phyloP scores from a whole-genome alignment of 2,888 invertebrate genomes.

The Tenthredo mesomela region DNA sequence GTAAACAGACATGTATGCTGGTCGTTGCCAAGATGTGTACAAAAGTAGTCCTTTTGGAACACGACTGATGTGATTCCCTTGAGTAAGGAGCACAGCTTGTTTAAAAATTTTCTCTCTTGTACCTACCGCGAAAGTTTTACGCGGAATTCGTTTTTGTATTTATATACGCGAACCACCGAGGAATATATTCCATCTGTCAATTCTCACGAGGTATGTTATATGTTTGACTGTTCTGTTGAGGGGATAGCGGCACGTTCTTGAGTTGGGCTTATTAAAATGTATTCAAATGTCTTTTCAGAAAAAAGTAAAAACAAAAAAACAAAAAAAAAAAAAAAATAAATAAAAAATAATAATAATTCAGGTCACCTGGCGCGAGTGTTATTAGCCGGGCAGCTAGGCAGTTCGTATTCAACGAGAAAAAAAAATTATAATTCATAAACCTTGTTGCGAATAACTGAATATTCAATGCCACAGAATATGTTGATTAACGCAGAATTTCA shows the following conservation, averaged over 20 bases:
- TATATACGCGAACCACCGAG: background rate
- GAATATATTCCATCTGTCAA: constrained; percentile 21
- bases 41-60: background rate
- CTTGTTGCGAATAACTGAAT: constrained; percentile 34
- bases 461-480: constrained; percentile 27
- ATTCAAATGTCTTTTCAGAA: constrained; percentile 1
- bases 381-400: constrained; percentile 12
- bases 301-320: background rate
- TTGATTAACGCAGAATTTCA: constrained; percentile 39
- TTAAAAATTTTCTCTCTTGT: background rate
- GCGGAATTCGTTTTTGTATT: background rate
- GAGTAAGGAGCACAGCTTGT: background rate
- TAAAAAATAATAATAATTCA: background rate
- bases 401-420: constrained; percentile 6
- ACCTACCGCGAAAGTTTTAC: background rate
- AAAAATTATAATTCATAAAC: constrained; percentile 24
- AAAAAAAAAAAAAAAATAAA: background rate
- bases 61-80: background rate
- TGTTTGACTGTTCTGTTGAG: constrained; percentile 19
- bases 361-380: constrained; percentile 7
- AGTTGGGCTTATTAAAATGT: constrained; percentile 23
- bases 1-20: constrained; percentile 4
- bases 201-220: background rate
- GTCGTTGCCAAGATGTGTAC: background rate
- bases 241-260: background rate